Evolutionary conservation across 2,888 invertebrate genomes (phyloP), one percentile per base, ranked within the genome.

Genomic region (Tortricodes alternella): DNA sequence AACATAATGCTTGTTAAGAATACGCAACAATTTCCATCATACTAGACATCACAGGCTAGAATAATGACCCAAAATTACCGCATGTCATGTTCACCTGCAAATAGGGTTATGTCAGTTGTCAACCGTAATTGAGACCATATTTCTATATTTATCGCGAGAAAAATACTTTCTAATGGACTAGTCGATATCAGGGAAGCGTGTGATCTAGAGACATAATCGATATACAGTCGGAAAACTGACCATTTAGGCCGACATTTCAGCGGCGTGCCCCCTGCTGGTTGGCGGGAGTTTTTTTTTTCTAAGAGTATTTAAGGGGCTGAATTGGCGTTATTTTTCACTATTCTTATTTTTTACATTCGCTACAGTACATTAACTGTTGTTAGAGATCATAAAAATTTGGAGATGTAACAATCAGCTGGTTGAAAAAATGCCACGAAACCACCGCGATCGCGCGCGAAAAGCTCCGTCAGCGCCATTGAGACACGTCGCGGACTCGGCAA

Each of bases 381-480:
- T 68, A 72, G 50, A 55, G 57, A 64, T 53, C 59, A 60, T 67
- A 61, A 76, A 80, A 85, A 63, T 64, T 51, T 63, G 56, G 61
- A 76, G 80, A 74, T 74, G 62, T 62, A 66, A 71, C 70, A 76
- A 82, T 87, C 83, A 86, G 86, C 81, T 87, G 85, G 79, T 72
- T 63, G 76, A 89, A 89, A 86, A 88, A 84, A 85, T 90, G 90
- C 90, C 90, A 90, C 89, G 90, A 90, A 89, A 83, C 85, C 85
- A 88, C 85, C 85, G 85, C 80, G 89, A 88, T 88, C 90, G 91
- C 90, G 91, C 91, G 91, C 91, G 89, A 91, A 91, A 89, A 84
- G 76, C 80, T 86, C 74, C 85, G 84, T 88, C 87, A 88, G 83
- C 91, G 91, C 91, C 91, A 91, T 91, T 91, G 38, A 87, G 88